Evolutionary conservation across 2,113 vertebrate genomes (phyloP).

Genomic region (Corvus hawaiiensis): DNA sequence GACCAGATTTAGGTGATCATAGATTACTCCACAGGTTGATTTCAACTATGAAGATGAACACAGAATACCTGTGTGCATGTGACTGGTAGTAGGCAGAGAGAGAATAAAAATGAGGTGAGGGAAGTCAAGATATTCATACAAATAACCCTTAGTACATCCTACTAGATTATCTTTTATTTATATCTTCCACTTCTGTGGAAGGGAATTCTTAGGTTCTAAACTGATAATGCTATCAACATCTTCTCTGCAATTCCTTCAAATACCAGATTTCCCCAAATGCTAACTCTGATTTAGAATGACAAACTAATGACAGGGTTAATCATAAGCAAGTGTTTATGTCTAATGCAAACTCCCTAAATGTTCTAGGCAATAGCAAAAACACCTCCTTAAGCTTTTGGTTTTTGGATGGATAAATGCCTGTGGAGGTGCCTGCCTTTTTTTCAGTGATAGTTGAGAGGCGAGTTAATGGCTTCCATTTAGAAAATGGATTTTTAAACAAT

Average conservation of each 20-base stretch:
- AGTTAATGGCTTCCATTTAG: background rate
- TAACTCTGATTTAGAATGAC: background rate
- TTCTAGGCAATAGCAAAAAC: background rate
- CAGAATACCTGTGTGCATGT: background rate
- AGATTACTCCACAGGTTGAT: background rate
- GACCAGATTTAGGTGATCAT: background rate
- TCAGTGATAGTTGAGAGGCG: accelerated
- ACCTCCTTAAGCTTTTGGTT: background rate
- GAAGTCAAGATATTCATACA: background rate
- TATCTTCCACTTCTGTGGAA: background rate
- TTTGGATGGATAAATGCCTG: background rate
- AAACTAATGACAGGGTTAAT: background rate
- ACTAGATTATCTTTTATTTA: background rate
- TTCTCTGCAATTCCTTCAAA: background rate
- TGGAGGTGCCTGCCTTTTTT: background rate
- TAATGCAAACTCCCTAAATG: background rate
- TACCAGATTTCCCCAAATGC: background rate
- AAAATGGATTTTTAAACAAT: background rate
- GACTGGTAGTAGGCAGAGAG: background rate
- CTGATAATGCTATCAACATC: background rate
- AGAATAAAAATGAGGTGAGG: background rate
- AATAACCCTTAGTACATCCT: background rate
- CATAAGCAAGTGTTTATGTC: background rate
- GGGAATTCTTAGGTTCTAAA: background rate
- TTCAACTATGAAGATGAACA: background rate